Evolutionary conservation across 2,797 vertebrate species (phyloP).

Genomic region (Apogon talboti): DNA sequence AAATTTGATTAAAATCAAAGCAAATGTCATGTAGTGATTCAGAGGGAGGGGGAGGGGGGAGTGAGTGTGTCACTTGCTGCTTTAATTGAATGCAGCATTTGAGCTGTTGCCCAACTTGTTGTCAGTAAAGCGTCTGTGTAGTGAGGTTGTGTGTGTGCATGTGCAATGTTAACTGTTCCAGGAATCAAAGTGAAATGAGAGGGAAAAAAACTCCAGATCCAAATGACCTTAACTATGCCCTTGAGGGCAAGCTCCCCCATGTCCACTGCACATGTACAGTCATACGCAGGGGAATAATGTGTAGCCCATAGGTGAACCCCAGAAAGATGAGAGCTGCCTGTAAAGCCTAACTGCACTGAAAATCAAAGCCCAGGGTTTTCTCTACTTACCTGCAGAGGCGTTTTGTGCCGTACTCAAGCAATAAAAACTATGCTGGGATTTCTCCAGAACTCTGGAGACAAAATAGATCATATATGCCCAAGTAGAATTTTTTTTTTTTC

Average conservation of each 20-base stretch:
- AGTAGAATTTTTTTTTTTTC: too few relatives aligned
- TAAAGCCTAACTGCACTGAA: constrained; percentile 18
- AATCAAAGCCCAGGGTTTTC: background rate
- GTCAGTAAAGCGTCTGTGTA: constrained; percentile 54
- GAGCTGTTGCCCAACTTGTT: constrained; percentile 71
- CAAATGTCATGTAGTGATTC: constrained; percentile 27
- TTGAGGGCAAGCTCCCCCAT: constrained; percentile 44
- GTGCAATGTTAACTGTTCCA: constrained; percentile 72
- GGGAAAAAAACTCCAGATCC: constrained; percentile 51
- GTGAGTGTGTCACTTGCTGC: constrained; percentile 41
- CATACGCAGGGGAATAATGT: constrained; percentile 28
- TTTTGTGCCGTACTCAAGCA: too few relatives aligned
- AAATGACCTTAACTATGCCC: constrained; percentile 61
- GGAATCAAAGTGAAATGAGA: constrained; percentile 74
- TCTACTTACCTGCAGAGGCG: too few relatives aligned
- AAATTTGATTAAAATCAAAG: constrained; percentile 53
- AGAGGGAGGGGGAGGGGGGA: constrained; percentile 12
- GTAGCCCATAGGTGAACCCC: constrained; percentile 37
- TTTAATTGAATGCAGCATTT: constrained; percentile 67
- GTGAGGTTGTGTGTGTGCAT: constrained; percentile 20
- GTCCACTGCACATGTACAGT: constrained; percentile 21
- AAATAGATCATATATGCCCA: too few relatives aligned
- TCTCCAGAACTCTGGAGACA: too few relatives aligned
- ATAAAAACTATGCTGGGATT: too few relatives aligned
- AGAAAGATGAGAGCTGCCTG: constrained; percentile 26